Evolutionary conservation across 2,888 invertebrate species (phyloP), one percentile per base, ranked within the genome.

Genomic region (Portevinia maculata): DNA sequence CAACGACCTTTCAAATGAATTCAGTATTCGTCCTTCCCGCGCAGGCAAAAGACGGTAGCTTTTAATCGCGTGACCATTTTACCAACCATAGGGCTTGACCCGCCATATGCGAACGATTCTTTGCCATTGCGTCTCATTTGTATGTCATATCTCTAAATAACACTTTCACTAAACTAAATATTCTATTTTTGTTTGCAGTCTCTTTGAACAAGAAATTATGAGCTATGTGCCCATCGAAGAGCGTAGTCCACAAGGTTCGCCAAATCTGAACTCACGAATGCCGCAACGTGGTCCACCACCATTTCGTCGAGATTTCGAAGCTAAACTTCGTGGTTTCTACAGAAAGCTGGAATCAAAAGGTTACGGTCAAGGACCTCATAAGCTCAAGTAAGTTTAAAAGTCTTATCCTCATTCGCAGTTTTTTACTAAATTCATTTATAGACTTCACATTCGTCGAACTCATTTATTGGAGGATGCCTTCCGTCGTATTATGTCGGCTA

Each of bases 171-270:
- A n/a, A n/a, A n/a, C n/a, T n/a, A n/a, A n/a, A n/a, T n/a, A n/a
- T n/a, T n/a, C n/a, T n/a, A n/a, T 67, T 84, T 88, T 86, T 85
- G 79, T 84, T 92, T 93, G 52, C 93, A 98, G 98, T 93, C 94
- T 98, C 88, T 98, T 98, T 93, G 98, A 99, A 91, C 97, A 98
- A 93, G 98, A 98, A 93, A 98, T 98, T 89, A 98, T 98, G 98
- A 97, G 97, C 87, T 98, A 98, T 92, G 96, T 98, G 88, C 98
- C 97, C 84, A 92, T 93, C 85, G 92, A 92, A 85, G 91, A 91
- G 86, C 88, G 89, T 86, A 88, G 91, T 50, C 94, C 95, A 84
- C 92, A 92, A 76, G 90, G 91, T 50, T 97, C 97, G 1, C 97
- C 97, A 7, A 96, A 96, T 55, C 92, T 96, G 73, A 90, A 86